Percentiles rank a stretch among this genome's conserved stretches.
Evolutionary conservation across 2,888 invertebrate genomes (phyloP).

Genomic region (Himalopsyche anomala): DNA sequence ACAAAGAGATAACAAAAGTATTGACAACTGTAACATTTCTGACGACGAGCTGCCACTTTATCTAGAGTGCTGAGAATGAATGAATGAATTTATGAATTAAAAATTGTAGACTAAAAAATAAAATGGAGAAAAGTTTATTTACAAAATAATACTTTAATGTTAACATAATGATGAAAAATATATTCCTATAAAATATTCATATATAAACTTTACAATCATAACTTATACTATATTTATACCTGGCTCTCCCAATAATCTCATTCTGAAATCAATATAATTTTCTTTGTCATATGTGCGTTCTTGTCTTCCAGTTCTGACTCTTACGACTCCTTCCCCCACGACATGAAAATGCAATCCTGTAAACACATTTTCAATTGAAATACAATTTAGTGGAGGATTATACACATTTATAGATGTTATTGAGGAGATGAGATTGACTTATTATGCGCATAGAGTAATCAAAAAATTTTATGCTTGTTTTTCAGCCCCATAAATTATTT

Average conservation of each 20-base stretch:
- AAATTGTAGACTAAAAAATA: background rate
- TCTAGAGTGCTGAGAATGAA: no score
- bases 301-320: slow-evolving; percentile 87
- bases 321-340: slow-evolving; percentile 95
- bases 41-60: no score
- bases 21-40: no score
- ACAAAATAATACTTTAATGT: background rate
- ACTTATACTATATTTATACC: slow-evolving; percentile 69
- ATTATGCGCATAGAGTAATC: background rate
- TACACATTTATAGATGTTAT: background rate
- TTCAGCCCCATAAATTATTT: background rate
- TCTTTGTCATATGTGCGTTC: slow-evolving; percentile 93
- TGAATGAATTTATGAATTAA: no score
- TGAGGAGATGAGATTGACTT: background rate
- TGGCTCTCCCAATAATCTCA: slow-evolving; percentile 93
- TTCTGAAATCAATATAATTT: slow-evolving; percentile 96
- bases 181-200: no score
- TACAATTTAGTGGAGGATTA: background rate
- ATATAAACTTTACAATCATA: background rate
- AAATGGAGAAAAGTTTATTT: background rate
- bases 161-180: background rate
- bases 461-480: background rate
- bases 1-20: background rate
- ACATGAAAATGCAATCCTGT: slow-evolving; percentile 94
- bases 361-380: slow-evolving; percentile 32